phyloP scores from a whole-genome alignment of 2,113 vertebrate genomes.

The Grallaria varia region DNA sequence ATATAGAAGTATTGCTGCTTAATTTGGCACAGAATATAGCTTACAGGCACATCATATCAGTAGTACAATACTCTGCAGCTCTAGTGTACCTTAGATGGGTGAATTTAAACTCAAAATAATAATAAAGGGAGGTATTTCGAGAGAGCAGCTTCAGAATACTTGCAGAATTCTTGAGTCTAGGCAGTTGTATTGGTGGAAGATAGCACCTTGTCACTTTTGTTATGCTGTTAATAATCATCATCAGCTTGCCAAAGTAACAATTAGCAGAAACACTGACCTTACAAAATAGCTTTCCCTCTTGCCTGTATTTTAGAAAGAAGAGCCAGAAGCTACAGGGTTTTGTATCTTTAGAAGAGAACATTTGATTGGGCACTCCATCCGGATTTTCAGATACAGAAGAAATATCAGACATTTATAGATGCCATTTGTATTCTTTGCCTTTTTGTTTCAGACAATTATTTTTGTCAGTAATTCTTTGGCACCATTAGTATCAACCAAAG shows the following conservation, averaged over 20 bases:
- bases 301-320: neutral
- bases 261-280: neutral
- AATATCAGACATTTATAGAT: neutral
- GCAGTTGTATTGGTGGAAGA: neutral
- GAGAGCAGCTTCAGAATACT: neutral
- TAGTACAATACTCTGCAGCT: neutral
- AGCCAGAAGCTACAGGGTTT: neutral
- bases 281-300: neutral
- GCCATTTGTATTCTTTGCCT: neutral
- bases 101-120: neutral
- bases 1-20: neutral
- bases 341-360: neutral
- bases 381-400: neutral
- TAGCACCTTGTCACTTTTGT: neutral
- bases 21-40: neutral
- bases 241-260: neutral
- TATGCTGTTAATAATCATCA: neutral
- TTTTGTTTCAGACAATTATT: neutral
- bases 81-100: neutral
- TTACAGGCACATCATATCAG: neutral
- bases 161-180: neutral
- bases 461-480: neutral
- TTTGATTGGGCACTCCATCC: neutral
- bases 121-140: neutral
- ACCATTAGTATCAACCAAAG: neutral